Percentiles rank a stretch among this genome's conserved stretches.
Evolutionary conservation across 2,888 invertebrate species (phyloP).

Genomic region (Tenthredo mesomela): DNA sequence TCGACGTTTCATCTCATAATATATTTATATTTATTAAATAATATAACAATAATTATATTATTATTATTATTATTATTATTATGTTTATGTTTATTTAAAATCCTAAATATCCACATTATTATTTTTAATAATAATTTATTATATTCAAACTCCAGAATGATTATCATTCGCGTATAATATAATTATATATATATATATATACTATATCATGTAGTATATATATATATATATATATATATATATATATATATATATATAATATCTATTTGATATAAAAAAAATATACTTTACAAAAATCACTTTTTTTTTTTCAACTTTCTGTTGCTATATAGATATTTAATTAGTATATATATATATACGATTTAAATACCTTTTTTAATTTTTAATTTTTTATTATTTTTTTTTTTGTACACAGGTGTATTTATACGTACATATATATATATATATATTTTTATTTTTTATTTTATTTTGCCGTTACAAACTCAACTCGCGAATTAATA

Average conservation of each 20-base stretch:
- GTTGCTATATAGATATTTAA: neutral
- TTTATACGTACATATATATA: too few relatives aligned
- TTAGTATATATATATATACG: neutral
- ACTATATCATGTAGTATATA: too few relatives aligned
- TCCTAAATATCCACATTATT: neutral
- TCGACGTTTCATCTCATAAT: conserved; percentile 45
- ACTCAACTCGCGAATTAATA: neutral
- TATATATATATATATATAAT: too few relatives aligned
- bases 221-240: too few relatives aligned
- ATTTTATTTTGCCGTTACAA: neutral
- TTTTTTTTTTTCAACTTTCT: neutral
- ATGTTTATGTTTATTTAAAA: neutral
- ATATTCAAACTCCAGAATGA: neutral
- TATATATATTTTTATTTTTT: neutral
- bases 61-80: neutral
- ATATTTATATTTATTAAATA: neutral
- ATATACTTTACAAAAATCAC: neutral
- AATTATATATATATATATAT: too few relatives aligned
- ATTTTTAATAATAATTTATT: neutral
- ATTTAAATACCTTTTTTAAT: neutral
- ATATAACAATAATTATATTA: neutral
- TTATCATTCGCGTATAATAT: neutral
- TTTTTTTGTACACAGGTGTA: too few relatives aligned
- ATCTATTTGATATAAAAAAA: too few relatives aligned
- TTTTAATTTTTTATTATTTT: neutral